phyloP scores from a whole-genome alignment of 2,113 vertebrate genomes.

The Nibea coibor region DNA sequence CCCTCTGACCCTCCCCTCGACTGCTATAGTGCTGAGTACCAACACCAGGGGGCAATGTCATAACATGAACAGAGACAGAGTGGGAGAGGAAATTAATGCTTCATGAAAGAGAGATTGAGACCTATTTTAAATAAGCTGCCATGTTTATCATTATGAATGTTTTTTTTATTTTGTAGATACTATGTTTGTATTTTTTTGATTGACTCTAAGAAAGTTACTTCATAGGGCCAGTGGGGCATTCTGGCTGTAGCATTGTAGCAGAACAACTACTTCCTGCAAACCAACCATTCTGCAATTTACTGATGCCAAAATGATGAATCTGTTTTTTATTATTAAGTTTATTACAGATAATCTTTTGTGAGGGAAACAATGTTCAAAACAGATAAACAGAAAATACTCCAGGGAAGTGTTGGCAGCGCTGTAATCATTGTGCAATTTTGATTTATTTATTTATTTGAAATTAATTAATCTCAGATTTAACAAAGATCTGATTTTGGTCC shows the following conservation, averaged over 20 bases:
- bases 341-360: not conserved
- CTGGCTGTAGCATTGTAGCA: not conserved
- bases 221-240: not conserved
- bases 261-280: not conserved
- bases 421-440: too few relatives aligned
- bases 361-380: not conserved
- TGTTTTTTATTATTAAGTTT: not conserved
- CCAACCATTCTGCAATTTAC: not conserved
- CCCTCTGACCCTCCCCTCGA: conserved; percentile 41
- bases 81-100: not conserved
- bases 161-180: not conserved
- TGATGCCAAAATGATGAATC: not conserved
- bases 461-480: too few relatives aligned
- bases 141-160: not conserved
- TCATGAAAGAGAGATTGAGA: too few relatives aligned
- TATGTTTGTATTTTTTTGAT: not conserved
- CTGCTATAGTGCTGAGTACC: not conserved
- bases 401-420: too few relatives aligned
- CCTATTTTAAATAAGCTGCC: not conserved
- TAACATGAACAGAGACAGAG: not conserved
- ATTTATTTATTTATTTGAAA: too few relatives aligned
- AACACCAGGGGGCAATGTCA: conserved; percentile 58
- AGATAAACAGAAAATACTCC: not conserved
- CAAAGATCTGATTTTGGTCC: not conserved
- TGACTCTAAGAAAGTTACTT: not conserved